These are phyloP conservation scores for Tinea semifulvella DNA, from an alignment of 2,888 invertebrate species.

Conservation along the genomic window DNA sequence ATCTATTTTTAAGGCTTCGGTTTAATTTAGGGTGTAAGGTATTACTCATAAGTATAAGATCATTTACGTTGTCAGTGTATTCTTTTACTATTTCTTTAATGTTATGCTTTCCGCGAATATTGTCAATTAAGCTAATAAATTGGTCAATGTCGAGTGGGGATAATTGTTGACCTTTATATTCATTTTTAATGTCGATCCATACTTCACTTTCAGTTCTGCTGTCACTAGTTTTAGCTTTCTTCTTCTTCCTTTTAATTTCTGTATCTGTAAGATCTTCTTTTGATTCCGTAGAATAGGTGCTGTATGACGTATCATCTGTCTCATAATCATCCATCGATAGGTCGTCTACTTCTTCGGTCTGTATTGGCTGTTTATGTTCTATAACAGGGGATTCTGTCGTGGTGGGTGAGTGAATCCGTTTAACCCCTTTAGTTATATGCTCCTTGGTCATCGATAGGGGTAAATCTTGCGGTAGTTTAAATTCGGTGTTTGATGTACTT, in stretches of 20 bases:
- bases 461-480: no score
- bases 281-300: background rate
- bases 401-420: no score
- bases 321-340: no score
- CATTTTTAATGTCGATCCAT: constrained; percentile 16
- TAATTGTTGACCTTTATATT: constrained; percentile 9
- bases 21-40: constrained; percentile 14
- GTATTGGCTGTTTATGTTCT: no score
- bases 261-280: background rate
- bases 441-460: no score
- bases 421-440: no score
- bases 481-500: no score
- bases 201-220: constrained; percentile 16
- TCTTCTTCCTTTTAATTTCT: background rate
- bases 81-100: constrained; percentile 16
- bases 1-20: constrained; percentile 15
- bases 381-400: no score
- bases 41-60: constrained; percentile 7
- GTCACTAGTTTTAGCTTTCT: constrained; percentile 11
- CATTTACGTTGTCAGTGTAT: background rate
- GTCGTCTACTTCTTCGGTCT: no score
- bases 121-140: constrained; percentile 19
- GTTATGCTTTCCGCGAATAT: constrained; percentile 16
- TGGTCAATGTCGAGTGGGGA: constrained; percentile 15
- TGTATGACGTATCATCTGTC: constrained; percentile 9